These are phyloP conservation scores for human DNA, from an alignment of 2,113 vertebrate genomes.

Conservation along the genomic window GRCh38 chr2:39236501-39237000, in stretches of 20 bases:
- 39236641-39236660: neutral
- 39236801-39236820: constrained; percentile 3
- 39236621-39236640: neutral
- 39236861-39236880: neutral
- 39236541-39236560: neutral
- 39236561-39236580: neutral
- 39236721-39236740: neutral
- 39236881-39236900: constrained; percentile 11
- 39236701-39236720: neutral
- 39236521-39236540: neutral
- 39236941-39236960: neutral
- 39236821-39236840: neutral
- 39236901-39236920: neutral
- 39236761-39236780: neutral
- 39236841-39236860: neutral
- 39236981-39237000: neutral
- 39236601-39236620: neutral
- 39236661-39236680: neutral
- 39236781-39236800: neutral
- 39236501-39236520: neutral
- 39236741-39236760: neutral
- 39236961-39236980: neutral
- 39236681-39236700: neutral
- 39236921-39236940: neutral
- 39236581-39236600: neutral